A percentile compares a stretch with the other conserved stretches of the same genome.
Conservation (phyloP, 2,797 vertebrate species). For the Oryzias dopingdopingensis region DNA sequence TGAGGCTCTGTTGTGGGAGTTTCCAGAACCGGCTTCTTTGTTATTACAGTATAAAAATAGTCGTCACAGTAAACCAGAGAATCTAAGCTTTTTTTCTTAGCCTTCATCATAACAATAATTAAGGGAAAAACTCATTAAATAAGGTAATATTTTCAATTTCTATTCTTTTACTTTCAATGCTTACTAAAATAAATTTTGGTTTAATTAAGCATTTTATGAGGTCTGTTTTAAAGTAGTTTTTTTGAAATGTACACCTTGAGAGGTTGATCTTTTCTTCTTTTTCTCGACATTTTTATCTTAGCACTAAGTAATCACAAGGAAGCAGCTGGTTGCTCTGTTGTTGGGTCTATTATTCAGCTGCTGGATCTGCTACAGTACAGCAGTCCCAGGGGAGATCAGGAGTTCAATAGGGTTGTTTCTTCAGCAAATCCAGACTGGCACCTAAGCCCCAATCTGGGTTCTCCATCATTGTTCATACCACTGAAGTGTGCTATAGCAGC, state of each 20-base stretch:
- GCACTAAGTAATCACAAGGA: constrained; percentile 33
- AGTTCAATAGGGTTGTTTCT: constrained; percentile 32
- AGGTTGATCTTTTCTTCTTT: constrained; percentile 15
- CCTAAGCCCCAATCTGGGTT: constrained; percentile 32
- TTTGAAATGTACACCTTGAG: constrained; percentile 15
- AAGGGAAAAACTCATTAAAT: neutral
- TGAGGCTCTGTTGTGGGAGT: constrained; percentile 15
- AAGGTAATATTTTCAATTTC: too few species aligned
- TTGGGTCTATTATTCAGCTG: constrained; percentile 34
- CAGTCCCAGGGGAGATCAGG: constrained; percentile 30
- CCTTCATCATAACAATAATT: constrained; percentile 9
- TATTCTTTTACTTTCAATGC: neutral
- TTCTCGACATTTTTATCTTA: constrained; percentile 16
- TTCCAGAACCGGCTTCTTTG: constrained; percentile 17
- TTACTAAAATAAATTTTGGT: neutral
- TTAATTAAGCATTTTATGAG: constrained; percentile 9
- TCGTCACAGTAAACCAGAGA: constrained; percentile 25
- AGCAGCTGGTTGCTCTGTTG: constrained; percentile 35
- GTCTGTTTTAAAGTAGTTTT: constrained; percentile 15
- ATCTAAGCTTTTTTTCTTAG: constrained; percentile 22
- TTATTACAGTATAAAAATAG: constrained; percentile 46
- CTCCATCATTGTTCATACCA: constrained; percentile 49
- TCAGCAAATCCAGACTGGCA: constrained; percentile 12
- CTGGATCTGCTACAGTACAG: constrained; percentile 39
- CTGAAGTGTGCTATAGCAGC: constrained; percentile 5